phyloP scores from a whole-genome alignment of 2,888 invertebrate genomes.

The Drosophila mercatorum region DNA sequence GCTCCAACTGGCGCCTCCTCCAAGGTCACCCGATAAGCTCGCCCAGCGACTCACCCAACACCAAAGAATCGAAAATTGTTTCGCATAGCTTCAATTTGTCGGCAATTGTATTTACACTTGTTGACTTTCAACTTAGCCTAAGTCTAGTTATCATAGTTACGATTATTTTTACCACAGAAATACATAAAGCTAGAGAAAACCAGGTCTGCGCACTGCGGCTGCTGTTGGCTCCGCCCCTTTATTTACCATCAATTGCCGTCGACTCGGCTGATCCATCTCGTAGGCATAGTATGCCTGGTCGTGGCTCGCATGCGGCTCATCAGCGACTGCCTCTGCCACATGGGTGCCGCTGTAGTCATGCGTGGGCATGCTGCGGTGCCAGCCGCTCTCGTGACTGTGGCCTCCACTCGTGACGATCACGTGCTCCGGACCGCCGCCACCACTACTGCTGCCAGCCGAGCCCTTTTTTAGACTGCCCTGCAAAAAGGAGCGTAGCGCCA shows the following conservation, averaged over 20 bases:
- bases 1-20: conserved; percentile 10
- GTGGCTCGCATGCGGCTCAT: conserved; percentile 32
- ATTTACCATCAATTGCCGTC: conserved; percentile 35
- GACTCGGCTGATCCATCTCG: conserved; percentile 44
- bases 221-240: conserved; percentile 9
- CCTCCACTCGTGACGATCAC: conserved; percentile 85
- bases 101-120: conserved; percentile 71
- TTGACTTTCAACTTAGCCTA: conserved; percentile 43
- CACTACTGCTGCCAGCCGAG: conserved; percentile 85
- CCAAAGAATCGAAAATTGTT: conserved; percentile 73
- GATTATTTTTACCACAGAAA: conserved; percentile 57
- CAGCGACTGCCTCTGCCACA: neutral
- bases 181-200: conserved; percentile 68
- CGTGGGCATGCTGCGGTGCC: conserved; percentile 84
- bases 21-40: conserved; percentile 59
- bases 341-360: conserved; percentile 21
- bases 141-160: conserved; percentile 53
- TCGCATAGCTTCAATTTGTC: conserved; percentile 64
- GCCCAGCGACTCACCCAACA: conserved; percentile 22
- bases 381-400: conserved; percentile 82
- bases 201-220: conserved; percentile 24
- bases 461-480: conserved; percentile 88
- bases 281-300: conserved; percentile 59
- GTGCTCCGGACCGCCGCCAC: conserved; percentile 84
- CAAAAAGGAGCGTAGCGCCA: conserved; percentile 63